Percentiles rank a stretch among this genome's conserved stretches.
Evolutionary conservation across 2,888 invertebrate species (phyloP).

Genomic region (Bimastos eiseni): DNA sequence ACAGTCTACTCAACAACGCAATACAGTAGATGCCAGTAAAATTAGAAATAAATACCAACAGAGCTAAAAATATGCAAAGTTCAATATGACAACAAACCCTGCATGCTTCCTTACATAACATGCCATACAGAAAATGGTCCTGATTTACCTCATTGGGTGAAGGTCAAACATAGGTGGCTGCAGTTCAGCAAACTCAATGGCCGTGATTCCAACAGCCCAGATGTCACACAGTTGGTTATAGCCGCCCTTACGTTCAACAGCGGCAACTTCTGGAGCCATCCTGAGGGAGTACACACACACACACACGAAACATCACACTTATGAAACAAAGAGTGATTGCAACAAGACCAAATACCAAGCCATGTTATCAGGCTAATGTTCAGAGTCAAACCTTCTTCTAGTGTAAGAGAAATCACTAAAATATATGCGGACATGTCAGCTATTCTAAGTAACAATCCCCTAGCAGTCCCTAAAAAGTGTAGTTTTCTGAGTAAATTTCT

Average conservation of each 20-base stretch:
- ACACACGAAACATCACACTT: not conserved
- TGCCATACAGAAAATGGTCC: not conserved
- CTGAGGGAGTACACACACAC: conserved; percentile 47
- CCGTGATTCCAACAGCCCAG: conserved; percentile 98
- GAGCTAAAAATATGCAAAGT: no score
- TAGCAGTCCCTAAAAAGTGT: not conserved
- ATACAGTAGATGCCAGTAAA: no score
- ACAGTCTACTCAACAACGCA: no score
- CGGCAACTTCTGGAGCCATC: conserved; percentile 74
- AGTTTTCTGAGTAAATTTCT: not conserved
- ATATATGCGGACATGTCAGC: not conserved
- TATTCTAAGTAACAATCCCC: not conserved
- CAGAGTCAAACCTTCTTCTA: not conserved
- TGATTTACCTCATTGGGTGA: conserved; percentile 74
- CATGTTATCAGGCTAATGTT: not conserved
- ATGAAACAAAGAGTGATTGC: conserved; percentile 17
- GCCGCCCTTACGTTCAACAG: conserved; percentile 96
- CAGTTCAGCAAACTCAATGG: conserved; percentile 95
- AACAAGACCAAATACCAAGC: no score
- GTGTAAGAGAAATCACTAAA: not conserved
- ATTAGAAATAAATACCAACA: no score
- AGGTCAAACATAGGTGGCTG: conserved; percentile 99
- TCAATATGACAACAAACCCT: no score
- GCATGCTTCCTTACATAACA: no score
- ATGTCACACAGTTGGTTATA: conserved; percentile 99